phyloP scores from a whole-genome alignment of 2,797 vertebrate genomes.

The Uromys caudimaculatus region DNA sequence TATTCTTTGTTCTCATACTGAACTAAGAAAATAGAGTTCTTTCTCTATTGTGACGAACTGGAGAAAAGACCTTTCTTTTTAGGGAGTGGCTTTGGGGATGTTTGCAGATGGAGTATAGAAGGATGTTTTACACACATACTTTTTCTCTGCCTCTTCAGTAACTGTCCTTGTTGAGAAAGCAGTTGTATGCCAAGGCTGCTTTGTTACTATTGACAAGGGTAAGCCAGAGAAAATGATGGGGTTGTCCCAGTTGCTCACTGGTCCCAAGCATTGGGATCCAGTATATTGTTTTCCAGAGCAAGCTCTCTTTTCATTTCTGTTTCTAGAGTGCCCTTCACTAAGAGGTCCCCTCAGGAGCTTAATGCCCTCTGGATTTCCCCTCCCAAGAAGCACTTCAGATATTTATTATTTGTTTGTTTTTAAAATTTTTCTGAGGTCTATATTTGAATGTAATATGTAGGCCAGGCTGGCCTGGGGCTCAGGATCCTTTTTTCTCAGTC shows the following conservation, averaged over 20 bases:
- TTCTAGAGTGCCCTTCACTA: background rate
- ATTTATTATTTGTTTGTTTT: conserved; percentile 2
- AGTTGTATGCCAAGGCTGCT: background rate
- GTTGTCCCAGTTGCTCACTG: background rate
- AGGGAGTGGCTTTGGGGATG: background rate
- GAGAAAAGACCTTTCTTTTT: background rate
- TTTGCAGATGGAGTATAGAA: background rate
- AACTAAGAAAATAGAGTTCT: conserved; percentile 6
- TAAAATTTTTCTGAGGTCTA: background rate
- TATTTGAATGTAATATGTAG: background rate
- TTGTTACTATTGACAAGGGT: background rate
- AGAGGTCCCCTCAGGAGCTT: conserved; percentile 13
- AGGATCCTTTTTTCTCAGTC: background rate
- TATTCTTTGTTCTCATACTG: background rate
- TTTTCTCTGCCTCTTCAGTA: background rate
- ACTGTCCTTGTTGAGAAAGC: background rate
- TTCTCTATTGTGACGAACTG: background rate
- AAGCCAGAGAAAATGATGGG: background rate
- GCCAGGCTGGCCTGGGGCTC: background rate
- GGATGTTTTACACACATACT: background rate
- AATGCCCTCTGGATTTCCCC: background rate
- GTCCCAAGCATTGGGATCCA: background rate
- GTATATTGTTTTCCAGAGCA: background rate
- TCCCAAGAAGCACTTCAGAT: conserved; percentile 13
- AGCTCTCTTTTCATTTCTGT: background rate